Evolutionary conservation across 2,113 vertebrate species (phyloP), one percentile per base, ranked within the genome.

Genomic region (Serinus canaria): DNA sequence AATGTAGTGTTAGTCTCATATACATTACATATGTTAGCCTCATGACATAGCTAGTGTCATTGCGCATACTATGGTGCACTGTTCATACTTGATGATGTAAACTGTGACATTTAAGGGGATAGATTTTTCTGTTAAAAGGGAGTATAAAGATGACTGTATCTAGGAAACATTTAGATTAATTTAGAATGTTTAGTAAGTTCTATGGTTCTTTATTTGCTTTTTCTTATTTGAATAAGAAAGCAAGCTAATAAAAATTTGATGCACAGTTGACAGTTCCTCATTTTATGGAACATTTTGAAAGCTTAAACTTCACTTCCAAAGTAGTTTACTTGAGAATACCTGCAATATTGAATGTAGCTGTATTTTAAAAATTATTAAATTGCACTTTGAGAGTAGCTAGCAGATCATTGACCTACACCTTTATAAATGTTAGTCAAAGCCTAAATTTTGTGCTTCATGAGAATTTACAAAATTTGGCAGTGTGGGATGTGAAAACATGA

Each of bases 141-240:
- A 52, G 37, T 83, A 73, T 90, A 90, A 94, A 83, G 53, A 78
- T 46, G 28, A 62, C 83, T 93, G 35, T 62, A 87, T 76, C 44
- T 86, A 76, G 37, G 66, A 94, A 94, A 94, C 87, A 90, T 62
- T 73, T 87, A 81, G 64, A 87, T 63, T 82, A 66, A 78, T 77
- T 73, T 82, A 66, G 69, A 72, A 33, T 78, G 52, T 83, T 78
- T 90, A 73, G 47, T 78, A 62, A 31, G 37, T 87, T 87, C 35
- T 82, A 23, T 77, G 64, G 35, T 55, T 90, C 27, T 77, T 77
- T 72, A 87, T 67, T 87, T 90, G 35, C 21, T 83, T 87, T 87
- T 90, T 74, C 47, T 56, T 73, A 78, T 87, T 73, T 67, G 47
- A 83, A 56, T 87, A 90, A 90, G 83, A 90, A 87, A 83, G 28